Conservation (phyloP, 1,140 invertebrate species). For the Himalopsyche phryganea region DNA sequence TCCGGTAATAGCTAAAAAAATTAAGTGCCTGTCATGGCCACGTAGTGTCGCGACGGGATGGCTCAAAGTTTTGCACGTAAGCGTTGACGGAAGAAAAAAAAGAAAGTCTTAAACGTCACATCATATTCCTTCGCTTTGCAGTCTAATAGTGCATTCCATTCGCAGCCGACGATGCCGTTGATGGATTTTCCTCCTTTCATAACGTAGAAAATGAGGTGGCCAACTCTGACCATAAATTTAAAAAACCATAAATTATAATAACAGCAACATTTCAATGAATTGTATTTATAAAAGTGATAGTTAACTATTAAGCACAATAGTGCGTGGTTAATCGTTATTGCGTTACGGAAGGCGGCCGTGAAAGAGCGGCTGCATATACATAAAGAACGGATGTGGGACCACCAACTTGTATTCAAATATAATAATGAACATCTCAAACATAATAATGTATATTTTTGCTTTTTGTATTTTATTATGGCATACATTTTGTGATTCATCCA, state of each 20-base stretch:
- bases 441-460: too few relatives aligned
- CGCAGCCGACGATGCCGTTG: constrained; percentile 21
- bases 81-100: not conserved
- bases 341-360: too few relatives aligned
- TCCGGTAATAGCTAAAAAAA: constrained; percentile 3
- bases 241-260: not conserved
- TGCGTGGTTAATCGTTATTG: too few relatives aligned
- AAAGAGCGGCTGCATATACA: too few relatives aligned
- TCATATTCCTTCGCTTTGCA: constrained; percentile 28
- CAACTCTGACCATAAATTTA: not conserved
- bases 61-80: constrained; percentile 4
- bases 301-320: too few relatives aligned
- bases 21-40: constrained; percentile 26
- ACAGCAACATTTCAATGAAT: too few relatives aligned
- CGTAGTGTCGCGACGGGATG: constrained; percentile 13
- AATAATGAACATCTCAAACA: too few relatives aligned
- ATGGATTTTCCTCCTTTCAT: constrained; percentile 33
- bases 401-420: too few relatives aligned
- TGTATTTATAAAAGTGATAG: too few relatives aligned
- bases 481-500: too few relatives aligned
- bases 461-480: too few relatives aligned
- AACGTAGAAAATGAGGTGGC: constrained; percentile 8
- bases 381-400: too few relatives aligned
- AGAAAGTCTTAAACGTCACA: constrained; percentile 20
- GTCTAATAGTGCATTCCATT: constrained; percentile 30